Base-by-base conservation (phyloP, 2,113 vertebrate genomes). In the Aphelocoma coerulescens region DNA sequence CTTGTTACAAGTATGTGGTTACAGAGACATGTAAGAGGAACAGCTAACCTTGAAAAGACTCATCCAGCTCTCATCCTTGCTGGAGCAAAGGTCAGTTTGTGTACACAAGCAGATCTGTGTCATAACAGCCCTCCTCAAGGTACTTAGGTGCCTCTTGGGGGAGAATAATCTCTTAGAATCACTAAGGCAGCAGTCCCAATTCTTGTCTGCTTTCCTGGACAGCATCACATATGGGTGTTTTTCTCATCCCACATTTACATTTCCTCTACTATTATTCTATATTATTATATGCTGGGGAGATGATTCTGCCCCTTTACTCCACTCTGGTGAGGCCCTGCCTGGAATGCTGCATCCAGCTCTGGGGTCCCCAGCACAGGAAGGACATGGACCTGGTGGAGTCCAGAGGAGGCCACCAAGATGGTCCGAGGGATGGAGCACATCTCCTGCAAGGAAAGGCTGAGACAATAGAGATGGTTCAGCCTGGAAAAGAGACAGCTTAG, bases 141-240 rank as follows among this genome's bases (percentile, higher is more conserved):
- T 51, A 46, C 43, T 27, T n/a, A 2, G 0, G 1, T 76, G 71
- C 41, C 24, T 17, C 41, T 35, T 57, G 71, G 16, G 65, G 37
- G 63, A 68, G 49, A 61, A 44, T 4, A 27, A 61, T 32, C 24
- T 46, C 39, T 39, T 39, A 23, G 37, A 44, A 23, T 13, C 37
- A 9, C 26, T 35, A 35, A 33, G 11, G 26, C 73, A 87, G 43
- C 21, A 77, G 23, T 43, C 32, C 23, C 16, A 61, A 2, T 39
- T 65, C 46, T n/a, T 48, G 21, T 26, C 13, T 19, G 51, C 49
- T 76, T 72, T 76, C 37, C 39, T 85, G 71, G 68, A 7, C 20
- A 33, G 26, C 0, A 0, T 43, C 8, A 22, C 14, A 2, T 14
- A 5, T 8, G 37, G 32, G 13, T 62, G 35, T 48, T 63, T 49